Evolutionary conservation across 1,140 invertebrate genomes (phyloP).

Genomic region (Telenomus remus): DNA sequence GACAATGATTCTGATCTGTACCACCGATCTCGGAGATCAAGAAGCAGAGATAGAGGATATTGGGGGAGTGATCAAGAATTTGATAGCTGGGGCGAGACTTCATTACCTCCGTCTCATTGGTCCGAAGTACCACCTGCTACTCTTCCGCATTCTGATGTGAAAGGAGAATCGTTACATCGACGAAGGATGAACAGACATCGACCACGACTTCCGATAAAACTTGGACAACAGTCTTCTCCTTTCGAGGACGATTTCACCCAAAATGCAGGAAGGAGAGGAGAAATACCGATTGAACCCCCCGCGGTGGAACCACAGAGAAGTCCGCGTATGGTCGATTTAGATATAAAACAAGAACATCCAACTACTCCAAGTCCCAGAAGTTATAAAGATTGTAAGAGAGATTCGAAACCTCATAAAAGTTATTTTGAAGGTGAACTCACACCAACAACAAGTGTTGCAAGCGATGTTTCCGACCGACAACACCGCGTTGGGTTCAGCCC

Average conservation of each 20-base stretch:
- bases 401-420: conserved; percentile 65
- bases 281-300: conserved; percentile 58
- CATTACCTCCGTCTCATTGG: conserved; percentile 64
- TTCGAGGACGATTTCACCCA: conserved; percentile 83
- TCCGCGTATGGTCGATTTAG: conserved; percentile 62
- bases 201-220: conserved; percentile 60
- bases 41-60: conserved; percentile 68
- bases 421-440: conserved; percentile 86
- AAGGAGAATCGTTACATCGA: conserved; percentile 70
- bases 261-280: conserved; percentile 66
- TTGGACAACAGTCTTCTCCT: conserved; percentile 76
- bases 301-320: conserved; percentile 58
- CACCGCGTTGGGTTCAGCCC: conserved; percentile 52
- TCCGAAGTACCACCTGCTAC: conserved; percentile 63
- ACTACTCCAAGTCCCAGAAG: conserved; percentile 64
- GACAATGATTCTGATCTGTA: conserved; percentile 73
- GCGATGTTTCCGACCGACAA: conserved; percentile 67
- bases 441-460: conserved; percentile 73
- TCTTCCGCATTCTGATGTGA: conserved; percentile 55
- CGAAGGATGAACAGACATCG: conserved; percentile 73
- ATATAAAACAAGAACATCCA: conserved; percentile 58
- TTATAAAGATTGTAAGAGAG: conserved; percentile 63
- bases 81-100: conserved; percentile 69
- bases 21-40: conserved; percentile 67
- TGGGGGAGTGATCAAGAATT: conserved; percentile 74